Percentiles rank a stretch among this genome's conserved stretches.
Conservation (phyloP, 2,113 vertebrate genomes). For the Brachyistius frenatus region DNA sequence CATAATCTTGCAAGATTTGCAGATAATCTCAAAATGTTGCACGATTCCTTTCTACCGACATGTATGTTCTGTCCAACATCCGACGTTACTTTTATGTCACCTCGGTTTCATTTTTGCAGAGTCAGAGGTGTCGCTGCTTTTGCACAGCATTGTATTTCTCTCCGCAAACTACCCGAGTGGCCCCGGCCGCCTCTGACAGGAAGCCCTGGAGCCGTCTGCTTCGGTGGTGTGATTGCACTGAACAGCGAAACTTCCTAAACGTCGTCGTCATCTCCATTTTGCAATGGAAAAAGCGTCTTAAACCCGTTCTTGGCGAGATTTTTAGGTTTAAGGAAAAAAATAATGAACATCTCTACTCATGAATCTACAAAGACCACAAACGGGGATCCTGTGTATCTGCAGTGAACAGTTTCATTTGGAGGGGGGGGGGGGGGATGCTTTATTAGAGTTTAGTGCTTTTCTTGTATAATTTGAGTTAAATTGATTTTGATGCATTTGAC, state of each 20-base stretch:
- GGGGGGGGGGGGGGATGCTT: background rate
- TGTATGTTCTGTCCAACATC: background rate
- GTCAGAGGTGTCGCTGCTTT: conserved; percentile 89
- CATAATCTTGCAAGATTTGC: background rate
- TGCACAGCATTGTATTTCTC: conserved; percentile 92
- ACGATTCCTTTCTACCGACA: background rate
- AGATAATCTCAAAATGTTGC: background rate
- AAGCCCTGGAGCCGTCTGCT: conserved; percentile 27
- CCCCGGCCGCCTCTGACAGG: conserved; percentile 53
- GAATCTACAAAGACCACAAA: background rate
- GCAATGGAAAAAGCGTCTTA: background rate
- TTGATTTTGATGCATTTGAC: conserved; percentile 4
- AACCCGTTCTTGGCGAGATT: conserved; percentile 12
- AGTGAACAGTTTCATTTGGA: background rate
- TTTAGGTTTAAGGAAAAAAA: background rate
- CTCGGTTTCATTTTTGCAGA: conserved; percentile 79
- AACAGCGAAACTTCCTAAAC: conserved; percentile 21
- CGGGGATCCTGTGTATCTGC: background rate
- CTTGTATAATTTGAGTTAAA: conserved; percentile 4
- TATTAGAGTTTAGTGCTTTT: conserved; percentile 7
- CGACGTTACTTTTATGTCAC: background rate
- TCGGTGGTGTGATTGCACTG: conserved; percentile 2
- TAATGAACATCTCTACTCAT: background rate
- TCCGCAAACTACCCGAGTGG: conserved; percentile 85
- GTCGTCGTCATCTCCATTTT: conserved; percentile 29